Evolutionary conservation across 2,888 invertebrate species (phyloP), one percentile per base, ranked within the genome.

Genomic region (Campopleginae sp.): DNA sequence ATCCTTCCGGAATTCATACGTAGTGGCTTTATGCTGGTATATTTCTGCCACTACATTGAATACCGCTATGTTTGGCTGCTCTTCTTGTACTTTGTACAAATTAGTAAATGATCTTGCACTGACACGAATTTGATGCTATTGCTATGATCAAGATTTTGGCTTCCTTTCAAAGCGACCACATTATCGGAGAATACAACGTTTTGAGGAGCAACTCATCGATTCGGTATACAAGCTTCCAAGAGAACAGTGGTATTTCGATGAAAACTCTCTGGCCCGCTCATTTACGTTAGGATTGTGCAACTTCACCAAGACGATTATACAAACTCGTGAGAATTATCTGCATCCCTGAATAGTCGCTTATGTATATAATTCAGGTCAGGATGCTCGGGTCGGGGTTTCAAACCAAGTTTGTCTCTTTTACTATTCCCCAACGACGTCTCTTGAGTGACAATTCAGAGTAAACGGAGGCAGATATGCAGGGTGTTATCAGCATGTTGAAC

Each of bases 381-480:
- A 65, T 42, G 71, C 71, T 54, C 58, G 12, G 27, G 27, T 71
- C 31, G 68, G 44, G 38, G 54, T 33, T 42, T 70, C 27, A 46
- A 46, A 82, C 48, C 78, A 31, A 78, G 65, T 82, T 63, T 75
- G 66, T 65, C 72, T 78, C 76, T 74, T 51, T 71, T 71, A 46
- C 66, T 17, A 68, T 42, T 44, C 12, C 12, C 31, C 33, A 54
- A 58, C 58, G 1, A 6, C 19, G 48, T 48, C 85, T 80, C 79
- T 76, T 44, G 71, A 61, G 75, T 76, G 75, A 71, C 65, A 65
- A 82, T 72, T 66, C 76, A 71, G 82, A 72, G 71, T 77, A 75
- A 74, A 63, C 58, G 27, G 6, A 58, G 17, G 42, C 65, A 51
- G 51, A 65, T 23, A 78, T 58, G 23, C 48, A 58, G n/a, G 51